Evolutionary conservation across 1,140 invertebrate species (phyloP), one percentile per base, ranked within the genome.

Genomic region (Cyphomyrmex costatus): DNA sequence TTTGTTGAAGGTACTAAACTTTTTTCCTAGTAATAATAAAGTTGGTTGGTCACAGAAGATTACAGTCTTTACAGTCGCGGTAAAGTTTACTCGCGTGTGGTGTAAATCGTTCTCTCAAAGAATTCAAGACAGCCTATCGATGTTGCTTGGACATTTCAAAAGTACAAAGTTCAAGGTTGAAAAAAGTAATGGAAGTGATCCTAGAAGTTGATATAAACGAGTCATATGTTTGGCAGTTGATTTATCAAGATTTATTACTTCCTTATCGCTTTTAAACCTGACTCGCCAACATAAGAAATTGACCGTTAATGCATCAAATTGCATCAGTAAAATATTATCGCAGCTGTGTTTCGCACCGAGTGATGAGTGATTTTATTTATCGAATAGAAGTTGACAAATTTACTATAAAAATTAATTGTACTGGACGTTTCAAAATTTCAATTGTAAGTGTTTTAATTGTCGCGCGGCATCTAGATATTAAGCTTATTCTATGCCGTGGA

Each of bases 121-220:
- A 49, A 60, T 14, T 36, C 30, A 33, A 60, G 24, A 30, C 33
- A 21, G 27, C 12, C 12, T 27, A 49, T 58, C 36, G 68, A 61
- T 12, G 79, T 46, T 60, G 24, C 79, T 42, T 46, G 53, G 36
- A 42, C 60, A 83, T 74, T 83, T 83, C 68, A 24, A 16, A 70
- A 51, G 76, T 56, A 27, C 36, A 82, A 83, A 83, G 79, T 83
- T 83, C 79, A 83, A 83, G 79, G 79, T 83, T 74, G 53, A 27
- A 74, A 83, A 73, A 53, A 74, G 36, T 74, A 83, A 83, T 83
- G 53, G 79, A 19, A 12, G 79, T 74, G 53, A 83, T 73, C 51
- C 49, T 60, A 73, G 27, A n/a, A 82, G 73, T 82, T 74, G 79
- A 83, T 83, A 83, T 83, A 83, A 83, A 83, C 79, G 79, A 83